phyloP scores from a whole-genome alignment of 1,140 invertebrate species.

The Neodiprion pinetum region DNA sequence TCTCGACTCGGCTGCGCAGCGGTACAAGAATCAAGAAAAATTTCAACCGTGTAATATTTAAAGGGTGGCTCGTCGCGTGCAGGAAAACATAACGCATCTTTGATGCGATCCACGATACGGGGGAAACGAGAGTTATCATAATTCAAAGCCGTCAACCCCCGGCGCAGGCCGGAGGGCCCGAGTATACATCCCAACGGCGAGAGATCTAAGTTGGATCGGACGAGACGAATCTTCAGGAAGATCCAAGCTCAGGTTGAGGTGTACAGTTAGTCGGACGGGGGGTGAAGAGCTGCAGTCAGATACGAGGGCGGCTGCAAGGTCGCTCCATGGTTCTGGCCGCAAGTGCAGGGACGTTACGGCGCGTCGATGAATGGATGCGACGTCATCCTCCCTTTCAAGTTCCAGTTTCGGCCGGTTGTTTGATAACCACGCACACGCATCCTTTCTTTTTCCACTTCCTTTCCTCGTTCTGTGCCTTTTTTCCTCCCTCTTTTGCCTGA shows the following conservation, averaged over 20 bases:
- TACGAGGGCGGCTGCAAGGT: conserved; percentile 19
- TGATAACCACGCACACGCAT: conserved; percentile 12
- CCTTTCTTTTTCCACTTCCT: not conserved
- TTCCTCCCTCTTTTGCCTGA: not conserved
- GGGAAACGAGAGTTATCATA: conserved; percentile 1
- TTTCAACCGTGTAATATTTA: no score
- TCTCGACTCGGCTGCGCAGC: no score
- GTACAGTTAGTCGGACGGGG: conserved; percentile 19
- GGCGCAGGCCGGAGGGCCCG: not conserved
- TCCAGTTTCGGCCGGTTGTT: not conserved
- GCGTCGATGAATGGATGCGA: conserved; percentile 22
- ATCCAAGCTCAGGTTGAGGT: not conserved
- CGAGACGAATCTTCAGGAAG: conserved; percentile 18
- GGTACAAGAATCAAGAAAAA: no score
- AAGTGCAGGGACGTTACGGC: not conserved
- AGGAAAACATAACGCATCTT: not conserved
- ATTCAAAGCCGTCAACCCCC: not conserved
- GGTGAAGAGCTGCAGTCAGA: not conserved
- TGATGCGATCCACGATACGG: not conserved
- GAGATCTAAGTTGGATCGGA: conserved; percentile 15
- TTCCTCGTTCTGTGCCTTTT: not conserved
- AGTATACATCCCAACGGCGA: not conserved
- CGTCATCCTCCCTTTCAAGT: conserved; percentile 9
- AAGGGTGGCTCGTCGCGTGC: not conserved
- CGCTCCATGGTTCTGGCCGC: conserved; percentile 13